These are phyloP conservation scores for Chloroceryle aenea DNA, from an alignment of 2,113 vertebrate genomes.

Conservation along the genomic window DNA sequence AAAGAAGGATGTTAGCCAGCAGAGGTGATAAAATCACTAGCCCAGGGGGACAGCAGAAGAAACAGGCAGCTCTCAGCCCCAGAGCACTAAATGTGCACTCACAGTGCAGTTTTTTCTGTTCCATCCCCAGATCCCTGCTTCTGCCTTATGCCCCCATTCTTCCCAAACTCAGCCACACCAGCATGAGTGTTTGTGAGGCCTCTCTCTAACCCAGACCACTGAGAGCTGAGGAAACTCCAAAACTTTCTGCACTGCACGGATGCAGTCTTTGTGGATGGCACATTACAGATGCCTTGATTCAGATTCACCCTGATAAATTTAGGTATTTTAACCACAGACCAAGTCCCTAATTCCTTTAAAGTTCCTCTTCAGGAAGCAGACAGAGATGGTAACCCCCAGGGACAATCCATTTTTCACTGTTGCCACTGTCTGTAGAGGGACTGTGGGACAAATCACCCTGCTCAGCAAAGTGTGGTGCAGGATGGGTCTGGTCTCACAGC, in stretches of 20 bases:
- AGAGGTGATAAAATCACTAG: background rate
- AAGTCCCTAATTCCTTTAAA: background rate
- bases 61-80: background rate
- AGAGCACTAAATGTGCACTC: background rate
- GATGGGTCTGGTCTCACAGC: background rate
- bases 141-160: background rate
- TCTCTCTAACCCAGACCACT: background rate
- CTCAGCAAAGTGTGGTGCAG: background rate
- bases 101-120: background rate
- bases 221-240: background rate
- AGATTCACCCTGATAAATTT: background rate
- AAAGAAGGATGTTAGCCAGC: background rate
- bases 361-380: background rate
- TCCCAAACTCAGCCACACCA: background rate
- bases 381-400: background rate
- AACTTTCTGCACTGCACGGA: background rate
- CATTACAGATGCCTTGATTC: fast-evolving
- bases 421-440: background rate
- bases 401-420: background rate
- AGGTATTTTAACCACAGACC: background rate
- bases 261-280: background rate
- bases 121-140: background rate
- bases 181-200: fast-evolving
- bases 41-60: background rate
- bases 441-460: background rate